A percentile compares a stretch with the other conserved stretches of the same genome.
phyloP scores from a whole-genome alignment of 2,113 vertebrate species.

The Saguinus imperator region DNA sequence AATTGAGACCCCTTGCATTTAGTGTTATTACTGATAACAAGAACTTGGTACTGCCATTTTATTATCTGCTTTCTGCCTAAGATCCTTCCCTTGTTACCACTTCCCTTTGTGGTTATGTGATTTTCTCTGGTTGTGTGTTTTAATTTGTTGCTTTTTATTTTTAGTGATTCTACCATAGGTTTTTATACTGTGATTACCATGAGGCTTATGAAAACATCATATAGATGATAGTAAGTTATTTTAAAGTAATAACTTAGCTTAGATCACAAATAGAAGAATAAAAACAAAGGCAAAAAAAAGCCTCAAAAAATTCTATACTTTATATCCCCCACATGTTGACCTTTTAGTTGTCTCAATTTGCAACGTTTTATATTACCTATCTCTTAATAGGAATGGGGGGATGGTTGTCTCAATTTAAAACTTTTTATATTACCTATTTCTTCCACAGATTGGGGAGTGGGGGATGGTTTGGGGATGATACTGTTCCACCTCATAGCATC shows the following conservation, averaged over 20 bases:
- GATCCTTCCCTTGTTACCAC: not conserved
- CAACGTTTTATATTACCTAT: not conserved
- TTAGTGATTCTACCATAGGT: not conserved
- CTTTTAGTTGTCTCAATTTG: not conserved
- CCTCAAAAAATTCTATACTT: not conserved
- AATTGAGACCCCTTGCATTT: not conserved
- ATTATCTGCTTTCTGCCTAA: not conserved
- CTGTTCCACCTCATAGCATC: too few species aligned
- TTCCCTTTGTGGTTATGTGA: not conserved
- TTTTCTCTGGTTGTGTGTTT: not conserved
- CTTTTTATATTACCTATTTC: too few species aligned
- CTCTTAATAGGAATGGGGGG: too few species aligned
- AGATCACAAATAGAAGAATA: not conserved
- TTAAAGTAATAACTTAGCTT: not conserved
- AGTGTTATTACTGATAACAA: not conserved
- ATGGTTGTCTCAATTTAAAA: too few species aligned
- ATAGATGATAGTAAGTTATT: not conserved
- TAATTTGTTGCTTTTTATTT: not conserved
- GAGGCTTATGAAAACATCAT: not conserved
- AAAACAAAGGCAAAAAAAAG: not conserved
- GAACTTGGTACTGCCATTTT: not conserved
- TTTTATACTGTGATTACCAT: not conserved
- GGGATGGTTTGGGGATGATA: too few species aligned
- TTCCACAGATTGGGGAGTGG: too few species aligned
- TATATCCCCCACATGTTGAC: not conserved